These are phyloP conservation scores for Acleris cristana DNA, from an alignment of 2,888 invertebrate species.

Conservation along the genomic window DNA sequence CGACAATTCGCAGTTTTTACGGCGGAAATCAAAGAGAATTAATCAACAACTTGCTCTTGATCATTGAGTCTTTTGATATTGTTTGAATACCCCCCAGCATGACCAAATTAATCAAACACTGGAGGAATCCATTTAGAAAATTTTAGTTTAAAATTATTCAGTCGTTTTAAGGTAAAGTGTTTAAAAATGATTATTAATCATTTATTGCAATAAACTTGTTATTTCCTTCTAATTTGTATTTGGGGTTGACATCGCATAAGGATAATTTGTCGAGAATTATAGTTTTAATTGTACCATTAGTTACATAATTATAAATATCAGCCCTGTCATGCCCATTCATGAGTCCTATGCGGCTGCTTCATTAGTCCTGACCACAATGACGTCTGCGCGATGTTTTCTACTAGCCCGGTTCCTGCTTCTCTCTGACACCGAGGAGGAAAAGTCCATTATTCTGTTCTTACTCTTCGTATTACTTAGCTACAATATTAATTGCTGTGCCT, in stretches of 20 bases:
- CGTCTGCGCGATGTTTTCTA: constrained; percentile 18
- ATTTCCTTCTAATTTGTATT: constrained; percentile 19
- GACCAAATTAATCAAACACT: too few species aligned
- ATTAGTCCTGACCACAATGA: constrained; percentile 33
- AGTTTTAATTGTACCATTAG: constrained; percentile 11
- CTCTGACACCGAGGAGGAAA: too few species aligned
- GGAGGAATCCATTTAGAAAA: not conserved
- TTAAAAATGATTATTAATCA: not conserved
- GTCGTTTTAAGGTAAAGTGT: not conserved
- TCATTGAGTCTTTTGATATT: not conserved
- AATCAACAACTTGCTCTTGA: constrained; percentile 8
- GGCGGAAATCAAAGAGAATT: constrained; percentile 13
- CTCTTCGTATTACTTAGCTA: not conserved
- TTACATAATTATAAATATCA: constrained; percentile 29
- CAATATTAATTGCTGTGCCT: not conserved
- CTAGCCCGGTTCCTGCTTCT: constrained; percentile 11
- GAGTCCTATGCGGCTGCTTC: constrained; percentile 12
- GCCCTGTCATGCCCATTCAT: constrained; percentile 27
- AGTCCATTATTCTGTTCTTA: not conserved
- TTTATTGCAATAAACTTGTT: constrained; percentile 8
- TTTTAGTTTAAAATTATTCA: not conserved
- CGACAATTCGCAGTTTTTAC: constrained; percentile 37
- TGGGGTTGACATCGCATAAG: not conserved
- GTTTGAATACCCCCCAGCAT: too few species aligned
- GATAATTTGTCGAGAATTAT: too few species aligned